These are phyloP conservation scores for Adelphocoris suturalis DNA, from an alignment of 2,888 invertebrate genomes.

Conservation along the genomic window DNA sequence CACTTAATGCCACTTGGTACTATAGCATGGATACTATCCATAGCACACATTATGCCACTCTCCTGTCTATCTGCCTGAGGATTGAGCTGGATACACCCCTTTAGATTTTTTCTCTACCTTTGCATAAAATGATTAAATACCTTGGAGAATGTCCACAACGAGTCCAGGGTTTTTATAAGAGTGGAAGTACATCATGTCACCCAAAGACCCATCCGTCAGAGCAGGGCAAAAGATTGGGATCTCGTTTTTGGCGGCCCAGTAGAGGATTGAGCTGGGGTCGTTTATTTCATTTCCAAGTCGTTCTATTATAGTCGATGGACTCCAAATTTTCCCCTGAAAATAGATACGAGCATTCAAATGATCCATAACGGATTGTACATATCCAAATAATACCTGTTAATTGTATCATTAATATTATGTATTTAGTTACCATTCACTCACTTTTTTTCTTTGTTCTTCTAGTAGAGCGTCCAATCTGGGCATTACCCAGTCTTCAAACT, in stretches of 20 bases:
- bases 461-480: slow-evolving; percentile 95
- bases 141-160: slow-evolving; percentile 93
- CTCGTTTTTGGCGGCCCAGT: slow-evolving; percentile 97
- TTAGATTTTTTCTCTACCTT: background rate
- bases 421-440: slow-evolving; percentile 74
- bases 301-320: slow-evolving; percentile 92
- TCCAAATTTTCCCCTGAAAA: slow-evolving; percentile 84
- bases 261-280: slow-evolving; percentile 94
- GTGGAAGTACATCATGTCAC: slow-evolving; percentile 99
- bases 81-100: no score
- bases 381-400: no score
- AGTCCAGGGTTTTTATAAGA: slow-evolving; percentile 95
- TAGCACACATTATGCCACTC: no score
- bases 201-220: slow-evolving; percentile 96
- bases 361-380: no score
- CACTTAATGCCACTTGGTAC: no score
- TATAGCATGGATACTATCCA: no score
- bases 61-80: no score
- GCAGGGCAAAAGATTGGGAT: slow-evolving; percentile 99
- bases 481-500: slow-evolving; percentile 98
- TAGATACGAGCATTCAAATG: background rate
- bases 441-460: slow-evolving; percentile 88
- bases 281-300: slow-evolving; percentile 94
- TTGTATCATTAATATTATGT: no score
- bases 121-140: slow-evolving; percentile 81